Percentiles rank a stretch among this genome's conserved stretches.
phyloP scores from a whole-genome alignment of 2,888 invertebrate genomes.

The Ennomos fuscantarius region DNA sequence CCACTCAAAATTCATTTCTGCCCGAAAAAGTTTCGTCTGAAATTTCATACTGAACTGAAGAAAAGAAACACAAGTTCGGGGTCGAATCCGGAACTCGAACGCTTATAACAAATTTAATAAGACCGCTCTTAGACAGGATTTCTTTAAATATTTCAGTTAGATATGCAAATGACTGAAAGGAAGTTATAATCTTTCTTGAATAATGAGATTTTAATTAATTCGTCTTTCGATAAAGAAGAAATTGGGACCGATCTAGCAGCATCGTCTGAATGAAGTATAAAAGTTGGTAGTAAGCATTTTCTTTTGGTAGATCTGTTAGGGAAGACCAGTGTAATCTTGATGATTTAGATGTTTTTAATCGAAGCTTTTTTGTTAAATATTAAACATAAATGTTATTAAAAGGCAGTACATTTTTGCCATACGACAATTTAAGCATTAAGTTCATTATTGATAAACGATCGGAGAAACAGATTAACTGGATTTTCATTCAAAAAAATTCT shows the following conservation, averaged over 20 bases:
- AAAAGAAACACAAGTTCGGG: conserved; percentile 64
- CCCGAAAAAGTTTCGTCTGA: conserved; percentile 52
- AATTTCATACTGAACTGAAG: conserved; percentile 48
- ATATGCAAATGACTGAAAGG: conserved; percentile 73
- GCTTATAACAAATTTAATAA: conserved; percentile 74
- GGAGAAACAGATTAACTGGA: too few species aligned
- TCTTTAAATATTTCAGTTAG: conserved; percentile 71
- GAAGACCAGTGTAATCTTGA: too few species aligned
- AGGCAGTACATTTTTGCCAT: too few species aligned
- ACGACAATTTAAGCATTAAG: too few species aligned
- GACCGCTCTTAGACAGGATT: conserved; percentile 64
- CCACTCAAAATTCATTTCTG: conserved; percentile 65
- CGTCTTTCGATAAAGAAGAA: conserved; percentile 54
- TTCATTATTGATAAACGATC: too few species aligned
- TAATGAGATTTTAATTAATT: conserved; percentile 75
- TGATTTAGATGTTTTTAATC: too few species aligned
- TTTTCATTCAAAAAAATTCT: too few species aligned
- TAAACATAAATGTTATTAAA: too few species aligned
- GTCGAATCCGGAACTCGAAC: conserved; percentile 52
- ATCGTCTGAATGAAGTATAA: conserved; percentile 10
- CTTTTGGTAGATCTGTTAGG: neutral
- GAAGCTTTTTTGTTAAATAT: too few species aligned
- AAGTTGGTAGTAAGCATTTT: conserved; percentile 30
- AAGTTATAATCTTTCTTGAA: conserved; percentile 74
- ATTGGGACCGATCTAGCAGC: conserved; percentile 32